Conservation (phyloP, 2,113 vertebrate genomes). For the Trachemys scripta region DNA sequence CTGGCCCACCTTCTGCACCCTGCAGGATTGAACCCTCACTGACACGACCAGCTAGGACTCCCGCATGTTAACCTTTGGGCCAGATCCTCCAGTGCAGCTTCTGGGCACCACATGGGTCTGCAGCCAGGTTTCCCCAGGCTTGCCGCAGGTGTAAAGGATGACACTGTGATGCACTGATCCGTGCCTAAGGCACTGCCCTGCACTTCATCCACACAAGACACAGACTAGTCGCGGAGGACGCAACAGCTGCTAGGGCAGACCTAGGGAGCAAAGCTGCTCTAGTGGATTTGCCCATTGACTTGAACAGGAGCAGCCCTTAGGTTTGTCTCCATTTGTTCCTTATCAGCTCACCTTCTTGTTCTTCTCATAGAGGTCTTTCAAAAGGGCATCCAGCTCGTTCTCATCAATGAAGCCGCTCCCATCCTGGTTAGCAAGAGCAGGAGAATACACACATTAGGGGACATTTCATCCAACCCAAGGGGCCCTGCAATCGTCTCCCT, state of each 20-base stretch:
- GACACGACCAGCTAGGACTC: neutral
- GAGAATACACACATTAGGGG: neutral
- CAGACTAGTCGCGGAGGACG: neutral
- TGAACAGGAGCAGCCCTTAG: neutral
- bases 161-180: neutral
- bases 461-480: neutral
- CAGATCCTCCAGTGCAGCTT: neutral
- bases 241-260: neutral
- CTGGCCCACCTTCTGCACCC: neutral
- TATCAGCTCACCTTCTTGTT: slow-evolving; percentile 90
- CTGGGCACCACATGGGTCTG: neutral
- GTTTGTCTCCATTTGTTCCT: neutral
- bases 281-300: neutral
- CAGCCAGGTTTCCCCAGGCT: neutral
- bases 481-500: neutral
- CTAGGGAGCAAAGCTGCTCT: no score
- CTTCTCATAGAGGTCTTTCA: slow-evolving; percentile 95
- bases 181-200: neutral
- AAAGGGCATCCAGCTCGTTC: slow-evolving; percentile 92
- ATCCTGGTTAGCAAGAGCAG: slow-evolving; percentile 80
- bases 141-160: neutral
- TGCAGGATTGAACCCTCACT: neutral
- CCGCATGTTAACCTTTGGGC: neutral
- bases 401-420: slow-evolving; percentile 97
- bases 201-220: neutral